Evolutionary conservation across 2,888 invertebrate genomes (phyloP).

Genomic region (Dolomedes plantarius): DNA sequence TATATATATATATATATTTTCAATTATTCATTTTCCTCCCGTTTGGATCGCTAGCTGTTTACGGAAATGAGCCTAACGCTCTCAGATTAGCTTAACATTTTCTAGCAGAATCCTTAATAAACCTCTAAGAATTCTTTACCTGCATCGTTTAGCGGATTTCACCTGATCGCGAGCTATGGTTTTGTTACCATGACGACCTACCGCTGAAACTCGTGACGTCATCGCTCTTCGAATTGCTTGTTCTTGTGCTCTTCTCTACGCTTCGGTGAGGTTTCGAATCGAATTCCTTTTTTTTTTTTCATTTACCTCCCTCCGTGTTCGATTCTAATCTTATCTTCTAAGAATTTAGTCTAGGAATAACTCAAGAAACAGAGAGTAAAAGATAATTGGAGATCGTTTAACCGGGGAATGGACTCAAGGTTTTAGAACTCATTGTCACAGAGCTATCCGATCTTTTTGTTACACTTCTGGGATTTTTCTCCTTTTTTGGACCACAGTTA

Average conservation of each 20-base stretch:
- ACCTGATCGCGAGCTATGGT: not conserved
- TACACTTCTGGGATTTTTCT: too few species aligned
- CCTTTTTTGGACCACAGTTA: too few species aligned
- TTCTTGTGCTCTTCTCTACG: conserved; percentile 6
- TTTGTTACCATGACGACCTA: not conserved
- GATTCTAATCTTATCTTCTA: conserved; percentile 1
- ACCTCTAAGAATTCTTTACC: not conserved
- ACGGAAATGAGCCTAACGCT: too few species aligned
- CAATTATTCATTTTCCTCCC: too few species aligned
- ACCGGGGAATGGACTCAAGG: not conserved
- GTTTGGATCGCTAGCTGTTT: too few species aligned
- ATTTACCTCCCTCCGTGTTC: not conserved
- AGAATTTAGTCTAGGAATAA: not conserved
- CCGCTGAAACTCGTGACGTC: conserved; percentile 1
- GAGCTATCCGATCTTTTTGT: not conserved
- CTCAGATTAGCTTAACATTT: too few species aligned
- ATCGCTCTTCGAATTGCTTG: not conserved
- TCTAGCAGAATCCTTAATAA: too few species aligned
- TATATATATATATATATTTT: too few species aligned
- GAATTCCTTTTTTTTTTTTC: not conserved
- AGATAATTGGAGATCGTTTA: not conserved
- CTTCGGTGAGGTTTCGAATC: not conserved
- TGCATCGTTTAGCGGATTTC: conserved; percentile 6
- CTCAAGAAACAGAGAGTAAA: not conserved
- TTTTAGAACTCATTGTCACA: not conserved